A percentile compares a stretch with the other conserved stretches of the same genome.
Conservation (phyloP, 2,797 vertebrate genomes). For the Karalla daura region DNA sequence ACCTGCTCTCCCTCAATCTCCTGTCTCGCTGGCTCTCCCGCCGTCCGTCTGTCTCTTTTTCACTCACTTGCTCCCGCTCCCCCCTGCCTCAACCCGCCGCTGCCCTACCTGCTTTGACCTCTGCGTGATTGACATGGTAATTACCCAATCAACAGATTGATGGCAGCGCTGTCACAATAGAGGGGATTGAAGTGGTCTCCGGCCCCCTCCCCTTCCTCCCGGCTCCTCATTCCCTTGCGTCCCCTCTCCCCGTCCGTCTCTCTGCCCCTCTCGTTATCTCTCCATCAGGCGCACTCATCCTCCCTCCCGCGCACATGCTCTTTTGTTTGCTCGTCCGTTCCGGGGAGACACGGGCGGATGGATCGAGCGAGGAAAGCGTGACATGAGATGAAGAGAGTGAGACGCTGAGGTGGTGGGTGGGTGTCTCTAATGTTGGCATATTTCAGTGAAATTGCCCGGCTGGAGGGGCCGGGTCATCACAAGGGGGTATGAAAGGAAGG, state of each 20-base stretch:
- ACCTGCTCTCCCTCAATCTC: slow-evolving; percentile 64
- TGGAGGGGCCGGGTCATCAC: slow-evolving; percentile 52
- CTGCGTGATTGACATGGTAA: slow-evolving; percentile 87
- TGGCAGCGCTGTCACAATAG: slow-evolving; percentile 86
- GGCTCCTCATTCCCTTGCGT: slow-evolving; percentile 40
- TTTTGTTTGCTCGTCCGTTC: slow-evolving; percentile 65
- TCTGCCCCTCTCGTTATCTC: slow-evolving; percentile 60
- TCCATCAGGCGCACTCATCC: slow-evolving; percentile 73
- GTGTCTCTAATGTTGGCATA: slow-evolving; percentile 78
- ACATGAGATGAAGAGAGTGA: slow-evolving; percentile 44
- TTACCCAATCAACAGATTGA: slow-evolving; percentile 87
- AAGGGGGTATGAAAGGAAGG: slow-evolving; percentile 20
- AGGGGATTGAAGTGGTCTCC: slow-evolving; percentile 81
- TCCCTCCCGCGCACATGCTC: slow-evolving; percentile 45
- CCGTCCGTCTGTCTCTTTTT: slow-evolving; percentile 55
- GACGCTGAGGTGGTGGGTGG: neutral
- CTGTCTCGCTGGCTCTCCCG: slow-evolving; percentile 15
- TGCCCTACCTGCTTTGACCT: slow-evolving; percentile 86
- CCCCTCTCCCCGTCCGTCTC: slow-evolving; percentile 28
- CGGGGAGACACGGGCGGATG: slow-evolving; percentile 17
- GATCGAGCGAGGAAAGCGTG: slow-evolving; percentile 34
- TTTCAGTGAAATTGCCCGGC: slow-evolving; percentile 72
- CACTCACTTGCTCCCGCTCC: slow-evolving; percentile 55
- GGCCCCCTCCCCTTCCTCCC: slow-evolving; percentile 50
- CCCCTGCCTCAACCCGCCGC: slow-evolving; percentile 42